Conservation (phyloP, 30 jellyfish, hydroid and myxozoan species). For the Euphysa ruthae region DNA sequence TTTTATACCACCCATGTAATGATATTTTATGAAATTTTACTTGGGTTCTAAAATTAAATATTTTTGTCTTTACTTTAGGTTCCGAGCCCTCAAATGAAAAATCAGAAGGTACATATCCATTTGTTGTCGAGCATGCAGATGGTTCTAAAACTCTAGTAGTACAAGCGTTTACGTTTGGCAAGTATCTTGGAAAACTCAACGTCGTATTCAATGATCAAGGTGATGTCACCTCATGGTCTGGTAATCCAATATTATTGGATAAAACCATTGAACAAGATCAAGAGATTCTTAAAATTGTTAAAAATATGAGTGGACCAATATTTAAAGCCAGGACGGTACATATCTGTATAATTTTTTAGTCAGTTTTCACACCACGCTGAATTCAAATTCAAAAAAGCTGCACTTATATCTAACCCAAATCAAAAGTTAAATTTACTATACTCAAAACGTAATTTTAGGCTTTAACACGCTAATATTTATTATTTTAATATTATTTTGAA, state of each 20-base stretch:
- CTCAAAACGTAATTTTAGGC: no score
- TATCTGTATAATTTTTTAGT: not conserved
- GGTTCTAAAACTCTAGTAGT: constrained; percentile 65
- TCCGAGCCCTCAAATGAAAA: constrained; percentile 85
- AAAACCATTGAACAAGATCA: constrained; percentile 67
- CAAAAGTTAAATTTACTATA: no score
- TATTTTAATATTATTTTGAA: no score
- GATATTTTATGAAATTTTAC: no score
- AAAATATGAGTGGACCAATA: constrained; percentile 36
- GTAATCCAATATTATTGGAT: constrained; percentile 81
- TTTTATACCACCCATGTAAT: no score
- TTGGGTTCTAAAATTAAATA: no score
- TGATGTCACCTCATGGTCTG: constrained; percentile 40
- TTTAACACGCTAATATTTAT: no score
- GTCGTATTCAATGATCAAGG: constrained; percentile 71
- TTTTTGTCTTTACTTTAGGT: constrained; percentile 59
- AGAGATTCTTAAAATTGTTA: constrained; percentile 31
- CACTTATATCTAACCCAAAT: no score
- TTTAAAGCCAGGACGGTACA: constrained; percentile 14
- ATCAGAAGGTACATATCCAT: constrained; percentile 74
- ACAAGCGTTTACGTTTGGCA: constrained; percentile 83
- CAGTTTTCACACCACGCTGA: no score
- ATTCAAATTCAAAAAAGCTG: no score
- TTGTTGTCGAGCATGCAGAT: constrained; percentile 55
- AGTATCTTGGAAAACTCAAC: constrained; percentile 74